Evolutionary conservation across 2,797 vertebrate species (phyloP), one percentile per base, ranked within the genome.

Genomic region (Echiichthys vipera): DNA sequence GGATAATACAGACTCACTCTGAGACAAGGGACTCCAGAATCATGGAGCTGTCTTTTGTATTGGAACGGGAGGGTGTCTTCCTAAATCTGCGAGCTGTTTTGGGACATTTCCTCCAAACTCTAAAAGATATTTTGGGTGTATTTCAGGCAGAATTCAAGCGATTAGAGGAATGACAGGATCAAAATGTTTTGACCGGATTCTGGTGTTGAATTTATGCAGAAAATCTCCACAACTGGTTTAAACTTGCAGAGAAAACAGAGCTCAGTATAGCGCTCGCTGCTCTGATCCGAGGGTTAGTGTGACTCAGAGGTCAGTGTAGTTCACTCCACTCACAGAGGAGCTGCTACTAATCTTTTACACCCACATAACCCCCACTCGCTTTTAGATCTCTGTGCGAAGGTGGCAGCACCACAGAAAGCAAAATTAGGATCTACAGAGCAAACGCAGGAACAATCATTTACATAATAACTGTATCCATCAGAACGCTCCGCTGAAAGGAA

Each of bases 291-390:
- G 72, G 78, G 72, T 83, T 72, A 76, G 24, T 66, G 76, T 89
- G 83, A 91, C 81, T 90, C 88, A 91, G 73, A 79, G 83, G 87
- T 90, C 82, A 84, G 67, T 12, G 58, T 51, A 56, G 83, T 85
- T 87, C 83, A 80, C 71, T 74, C 77, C 62, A 77, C 84, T 86
- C 74, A 53, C 43, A 64, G 71, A 32, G 62, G 69, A 83, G 81
- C 78, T 69, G 81, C 72, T 83, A 62, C 80, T 84, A 84, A 88
- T 84, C 73, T 76, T 67, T 72, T 51, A 86, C 87, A 83, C 84
- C 88, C 81, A 89, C 87, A 51, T 71, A 74, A 62, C 49, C 83
- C 78, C 68, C 54, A 66, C 77, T 81, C 43, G n/a, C 73, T 65
- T 73, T 87, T 39, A 84, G 80, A 80, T 85, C 59, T 71, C 37